Evolutionary conservation across 2,888 invertebrate species (phyloP).

Genomic region (Acanthosoma haemorrhoidale): DNA sequence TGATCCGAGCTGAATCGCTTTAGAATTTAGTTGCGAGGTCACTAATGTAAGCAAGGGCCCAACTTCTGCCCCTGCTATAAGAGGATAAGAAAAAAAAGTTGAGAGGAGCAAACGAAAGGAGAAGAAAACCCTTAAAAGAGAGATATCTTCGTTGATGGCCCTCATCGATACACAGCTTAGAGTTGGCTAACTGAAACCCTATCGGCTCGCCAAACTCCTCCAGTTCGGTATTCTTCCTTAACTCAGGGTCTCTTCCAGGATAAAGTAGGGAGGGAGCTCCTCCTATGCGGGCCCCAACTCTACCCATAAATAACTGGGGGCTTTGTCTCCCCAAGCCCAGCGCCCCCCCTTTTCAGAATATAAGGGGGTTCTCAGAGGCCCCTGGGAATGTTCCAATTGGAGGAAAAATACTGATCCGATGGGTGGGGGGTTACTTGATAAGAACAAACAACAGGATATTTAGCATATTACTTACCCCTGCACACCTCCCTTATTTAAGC

Average conservation of each 20-base stretch:
- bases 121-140: background rate
- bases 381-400: conserved; percentile 14
- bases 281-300: conserved; percentile 15
- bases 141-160: conserved; percentile 8
- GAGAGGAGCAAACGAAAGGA: background rate
- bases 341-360: background rate
- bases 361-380: background rate
- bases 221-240: conserved; percentile 19
- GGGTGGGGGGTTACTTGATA: conserved; percentile 9
- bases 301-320: conserved; percentile 16
- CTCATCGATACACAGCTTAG: conserved; percentile 19
- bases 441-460: conserved; percentile 10
- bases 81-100: conserved; percentile 10
- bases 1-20: too few relatives aligned
- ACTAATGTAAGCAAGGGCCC: background rate
- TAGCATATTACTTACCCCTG: background rate
- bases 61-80: background rate
- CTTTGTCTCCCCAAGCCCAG: background rate
- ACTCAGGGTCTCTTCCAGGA: conserved; percentile 7
- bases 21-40: background rate
- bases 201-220: background rate
- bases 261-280: conserved; percentile 5
- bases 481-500: too few relatives aligned
- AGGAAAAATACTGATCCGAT: conserved; percentile 12
- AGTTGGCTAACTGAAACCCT: conserved; percentile 21